Evolutionary conservation across 1,140 invertebrate species (phyloP).

Genomic region (Heliconius melpomene): DNA sequence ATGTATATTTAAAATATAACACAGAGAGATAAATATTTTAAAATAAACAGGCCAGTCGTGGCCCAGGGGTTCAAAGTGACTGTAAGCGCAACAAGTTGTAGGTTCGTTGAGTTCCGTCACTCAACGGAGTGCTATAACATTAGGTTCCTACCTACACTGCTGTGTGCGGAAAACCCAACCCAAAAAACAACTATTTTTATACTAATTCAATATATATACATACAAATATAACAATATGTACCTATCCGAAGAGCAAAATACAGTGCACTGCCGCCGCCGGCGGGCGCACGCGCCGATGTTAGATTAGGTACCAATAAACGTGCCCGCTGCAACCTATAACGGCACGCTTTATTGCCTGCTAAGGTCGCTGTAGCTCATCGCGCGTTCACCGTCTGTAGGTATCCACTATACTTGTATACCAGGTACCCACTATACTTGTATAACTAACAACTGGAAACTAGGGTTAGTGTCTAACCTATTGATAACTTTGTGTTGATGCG

Average conservation of each 20-base stretch:
- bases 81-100: too few species aligned
- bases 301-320: slow-evolving; percentile 53
- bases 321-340: slow-evolving; percentile 50
- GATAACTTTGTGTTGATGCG: slow-evolving; percentile 1
- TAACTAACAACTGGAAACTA: not conserved
- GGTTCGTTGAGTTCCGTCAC: too few species aligned
- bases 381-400: not conserved
- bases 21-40: too few species aligned
- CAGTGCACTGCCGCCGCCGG: slow-evolving; percentile 44
- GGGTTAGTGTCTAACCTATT: not conserved
- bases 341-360: slow-evolving; percentile 48
- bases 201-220: not conserved
- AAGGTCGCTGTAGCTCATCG: slow-evolving; percentile 41
- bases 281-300: slow-evolving; percentile 54
- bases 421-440: not conserved
- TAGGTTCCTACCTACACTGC: too few species aligned
- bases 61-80: too few species aligned
- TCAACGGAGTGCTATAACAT: too few species aligned
- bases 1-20: too few species aligned
- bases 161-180: too few species aligned
- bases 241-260: not conserved
- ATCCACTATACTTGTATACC: not conserved
- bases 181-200: too few species aligned
- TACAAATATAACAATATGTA: not conserved
- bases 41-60: too few species aligned